Base-by-base conservation (phyloP, 2,797 vertebrate genomes). In the Dendrocincla fuliginosa region DNA sequence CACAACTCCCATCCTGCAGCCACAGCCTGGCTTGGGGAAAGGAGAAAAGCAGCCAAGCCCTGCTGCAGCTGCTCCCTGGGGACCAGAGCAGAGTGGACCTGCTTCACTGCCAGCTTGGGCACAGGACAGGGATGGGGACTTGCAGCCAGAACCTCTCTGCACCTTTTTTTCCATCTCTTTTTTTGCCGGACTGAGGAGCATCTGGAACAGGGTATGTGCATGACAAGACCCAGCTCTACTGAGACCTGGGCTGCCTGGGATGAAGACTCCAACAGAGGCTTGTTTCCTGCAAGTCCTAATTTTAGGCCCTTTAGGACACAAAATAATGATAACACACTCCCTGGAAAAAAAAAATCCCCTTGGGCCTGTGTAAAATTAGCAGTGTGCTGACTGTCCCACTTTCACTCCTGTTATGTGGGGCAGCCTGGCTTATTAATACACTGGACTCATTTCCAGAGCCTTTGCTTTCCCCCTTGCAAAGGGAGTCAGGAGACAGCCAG, bases 351-450 rank as follows among this genome's bases (percentile, higher is more conserved):
- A 55, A 42, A 69, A 46, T 94, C 78, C 92, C 89, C 30, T 20
- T 77, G 82, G 84, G 84, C 65, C 57, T 27, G 35, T 87, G 65
- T 87, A 94, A 95, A 95, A 97, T 96, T 93, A 96, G 90, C 93
- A 80, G 69, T 8, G 53, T 75, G 92, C 92, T 65, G 75, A 39
- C 75, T 97, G 96, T 95, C 93, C 95, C 96, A 96, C 92, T 97
- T 97, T 95, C 1, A 0, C 63, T 95, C 32, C 46, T 2, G 76
- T 46, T 95, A 96, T 95, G 70, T 97, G 95, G 95, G 93, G 79
- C 96, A 97, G 86, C 79, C 55, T 41, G 76, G 46, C 95, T 94
- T 89, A 89, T 90, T 87, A 95, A 96, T 84, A 93, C 57, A 4
- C 78, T 13, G 75, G 60, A 33, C 90, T 94, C 16, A 9, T 89